Evolutionary conservation across 2,888 invertebrate species (phyloP).

Genomic region (Andrena chrysosceles): DNA sequence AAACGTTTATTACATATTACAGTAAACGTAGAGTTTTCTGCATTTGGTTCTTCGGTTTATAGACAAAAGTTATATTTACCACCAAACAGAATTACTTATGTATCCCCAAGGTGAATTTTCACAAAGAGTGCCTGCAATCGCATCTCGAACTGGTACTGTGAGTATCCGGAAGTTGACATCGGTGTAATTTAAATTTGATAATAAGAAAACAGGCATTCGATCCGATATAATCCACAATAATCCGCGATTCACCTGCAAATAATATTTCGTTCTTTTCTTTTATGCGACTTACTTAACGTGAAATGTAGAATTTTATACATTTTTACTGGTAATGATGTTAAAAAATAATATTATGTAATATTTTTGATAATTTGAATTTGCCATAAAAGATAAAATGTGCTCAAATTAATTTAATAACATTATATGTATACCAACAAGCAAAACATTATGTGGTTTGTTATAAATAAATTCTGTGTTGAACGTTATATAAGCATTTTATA

Average conservation of each 20-base stretch:
- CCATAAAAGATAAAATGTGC: too few relatives aligned
- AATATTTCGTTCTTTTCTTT: conserved; percentile 51
- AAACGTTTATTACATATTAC: neutral
- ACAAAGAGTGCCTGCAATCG: conserved; percentile 91
- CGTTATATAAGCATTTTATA: too few relatives aligned
- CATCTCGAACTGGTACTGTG: conserved; percentile 88
- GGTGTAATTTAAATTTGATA: conserved; percentile 89
- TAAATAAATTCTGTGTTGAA: too few relatives aligned
- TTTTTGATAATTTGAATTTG: too few relatives aligned
- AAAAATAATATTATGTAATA: too few relatives aligned
- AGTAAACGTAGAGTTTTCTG: neutral
- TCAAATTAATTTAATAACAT: too few relatives aligned
- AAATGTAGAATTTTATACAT: too few relatives aligned
- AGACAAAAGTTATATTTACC: conserved; percentile 73
- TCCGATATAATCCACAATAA: conserved; percentile 93
- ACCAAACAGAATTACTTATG: conserved; percentile 78
- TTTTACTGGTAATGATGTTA: too few relatives aligned
- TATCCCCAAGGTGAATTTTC: conserved; percentile 84
- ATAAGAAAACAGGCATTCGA: conserved; percentile 92
- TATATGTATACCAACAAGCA: too few relatives aligned
- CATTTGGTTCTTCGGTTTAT: neutral
- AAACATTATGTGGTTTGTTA: too few relatives aligned
- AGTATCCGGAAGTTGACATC: conserved; percentile 93
- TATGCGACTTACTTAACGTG: neutral
- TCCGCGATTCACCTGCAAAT: conserved; percentile 87